Percentiles rank a stretch among this genome's conserved stretches.
phyloP scores from a whole-genome alignment of 1,140 invertebrate species.

The Stenopsyche tienmushanensis region DNA sequence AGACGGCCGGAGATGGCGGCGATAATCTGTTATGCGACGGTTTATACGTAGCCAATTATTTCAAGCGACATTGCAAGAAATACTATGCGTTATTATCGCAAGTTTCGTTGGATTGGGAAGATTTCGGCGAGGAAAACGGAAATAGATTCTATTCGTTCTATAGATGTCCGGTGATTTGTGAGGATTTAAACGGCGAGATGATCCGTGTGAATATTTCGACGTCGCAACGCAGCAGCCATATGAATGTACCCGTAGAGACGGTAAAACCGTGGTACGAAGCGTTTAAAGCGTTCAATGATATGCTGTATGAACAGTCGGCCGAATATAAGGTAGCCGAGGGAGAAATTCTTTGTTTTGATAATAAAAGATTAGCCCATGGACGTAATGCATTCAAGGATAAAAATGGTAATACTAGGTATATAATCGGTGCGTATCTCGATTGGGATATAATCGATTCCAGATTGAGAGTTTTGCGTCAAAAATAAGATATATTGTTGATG shows the following conservation, averaged over 20 bases:
- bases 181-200: slow-evolving; percentile 57
- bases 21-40: slow-evolving; percentile 65
- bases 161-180: slow-evolving; percentile 63
- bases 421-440: slow-evolving; percentile 72
- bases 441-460: slow-evolving; percentile 72
- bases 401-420: slow-evolving; percentile 57
- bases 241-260: slow-evolving; percentile 57
- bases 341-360: slow-evolving; percentile 70
- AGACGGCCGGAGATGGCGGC: slow-evolving; percentile 61
- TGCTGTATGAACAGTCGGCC: slow-evolving; percentile 56
- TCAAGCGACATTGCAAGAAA: slow-evolving; percentile 56
- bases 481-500: no score
- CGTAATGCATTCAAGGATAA: slow-evolving; percentile 62
- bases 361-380: slow-evolving; percentile 66
- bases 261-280: slow-evolving; percentile 67
- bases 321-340: slow-evolving; percentile 64
- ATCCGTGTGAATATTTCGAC: slow-evolving; percentile 64
- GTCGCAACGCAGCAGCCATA: slow-evolving; percentile 65
- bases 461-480: slow-evolving; percentile 48
- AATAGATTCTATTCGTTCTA: slow-evolving; percentile 62
- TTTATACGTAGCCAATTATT: slow-evolving; percentile 59
- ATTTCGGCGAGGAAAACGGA: slow-evolving; percentile 61
- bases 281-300: slow-evolving; percentile 55
- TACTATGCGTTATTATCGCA: slow-evolving; percentile 58
- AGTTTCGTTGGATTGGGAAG: slow-evolving; percentile 65